phyloP scores from a whole-genome alignment of 2,888 invertebrate genomes.

The Ramazzottius varieornatus region DNA sequence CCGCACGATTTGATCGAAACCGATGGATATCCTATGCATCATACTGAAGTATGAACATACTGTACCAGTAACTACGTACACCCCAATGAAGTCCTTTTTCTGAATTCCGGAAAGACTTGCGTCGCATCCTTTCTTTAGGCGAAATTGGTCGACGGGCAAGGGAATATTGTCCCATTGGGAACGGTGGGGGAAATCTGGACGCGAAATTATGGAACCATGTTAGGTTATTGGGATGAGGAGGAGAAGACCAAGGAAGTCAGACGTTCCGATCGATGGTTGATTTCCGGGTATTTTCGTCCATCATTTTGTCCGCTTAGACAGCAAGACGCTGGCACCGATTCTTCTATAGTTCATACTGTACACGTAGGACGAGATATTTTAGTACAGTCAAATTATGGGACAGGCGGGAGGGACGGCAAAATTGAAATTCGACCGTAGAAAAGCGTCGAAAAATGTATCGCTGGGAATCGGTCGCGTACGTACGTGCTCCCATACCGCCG shows the following conservation, averaged over 20 bases:
- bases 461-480: too few species aligned
- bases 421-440: too few species aligned
- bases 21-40: constrained; percentile 23
- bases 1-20: constrained; percentile 22
- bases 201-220: constrained; percentile 20
- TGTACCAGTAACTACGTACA: background rate
- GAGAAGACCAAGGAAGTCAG: constrained; percentile 18
- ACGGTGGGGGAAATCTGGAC: constrained; percentile 20
- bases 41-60: constrained; percentile 20
- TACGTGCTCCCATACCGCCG: too few species aligned
- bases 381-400: background rate
- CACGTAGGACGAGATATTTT: background rate
- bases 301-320: background rate
- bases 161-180: constrained; percentile 16
- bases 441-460: too few species aligned
- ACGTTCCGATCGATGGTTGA: constrained; percentile 18
- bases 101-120: background rate
- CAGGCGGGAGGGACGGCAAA: background rate
- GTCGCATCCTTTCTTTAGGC: background rate
- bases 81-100: constrained; percentile 8
- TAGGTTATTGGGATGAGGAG: constrained; percentile 20
- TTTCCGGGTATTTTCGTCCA: constrained; percentile 18
- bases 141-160: constrained; percentile 15
- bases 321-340: background rate
- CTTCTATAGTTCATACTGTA: too few species aligned